Evolutionary conservation across 2,113 vertebrate genomes (phyloP), one percentile per base, ranked within the genome.

Genomic region (Ctenomys sociabilis): DNA sequence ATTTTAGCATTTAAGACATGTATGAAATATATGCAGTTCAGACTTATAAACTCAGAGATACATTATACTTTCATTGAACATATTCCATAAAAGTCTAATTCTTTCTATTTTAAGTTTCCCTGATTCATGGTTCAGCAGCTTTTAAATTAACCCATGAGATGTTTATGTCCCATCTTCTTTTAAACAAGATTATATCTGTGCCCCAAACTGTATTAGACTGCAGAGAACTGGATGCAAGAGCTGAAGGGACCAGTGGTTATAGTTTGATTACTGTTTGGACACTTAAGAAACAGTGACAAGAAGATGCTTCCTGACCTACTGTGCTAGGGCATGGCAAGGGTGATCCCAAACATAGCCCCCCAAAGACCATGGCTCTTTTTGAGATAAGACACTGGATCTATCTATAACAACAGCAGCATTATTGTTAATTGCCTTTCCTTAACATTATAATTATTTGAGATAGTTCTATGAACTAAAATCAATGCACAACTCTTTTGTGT

Each of bases 371-470:
- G 21, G 4, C 59, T 37, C 95, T 37, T 91, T 64, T 52, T 86
- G 22, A 68, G 64, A 17, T 78, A 45, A 54, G 21, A 77, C 72
- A 91, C 63, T 95, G 22, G 43, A 61, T 86, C 9, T 37, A 43
- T 35, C 14, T 40, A 57, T 35, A 72, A 92, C 0, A 66, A 30
- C 70, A 87, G 68, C 59, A 43, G 2, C 11, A 40, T 77, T 77
- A 7, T 66, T 92, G 57, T 95, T 90, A 89, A 83, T 78, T 63
- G 73, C 84, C 49, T 94, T 86, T 78, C 7, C 1, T n/a, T 92
- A 77, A 80, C 61, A 26, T 45, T 85, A 63, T 72, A 92, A 84
- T 87, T 90, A 75, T 75, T 92, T 61, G 40, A 88, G 45, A 68
- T 93, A 75, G 83, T 86, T 95, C n/a, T 57, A 40, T 54, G 6